Conservation (phyloP, 2,113 vertebrate species). For the Theristicus caerulescens region DNA sequence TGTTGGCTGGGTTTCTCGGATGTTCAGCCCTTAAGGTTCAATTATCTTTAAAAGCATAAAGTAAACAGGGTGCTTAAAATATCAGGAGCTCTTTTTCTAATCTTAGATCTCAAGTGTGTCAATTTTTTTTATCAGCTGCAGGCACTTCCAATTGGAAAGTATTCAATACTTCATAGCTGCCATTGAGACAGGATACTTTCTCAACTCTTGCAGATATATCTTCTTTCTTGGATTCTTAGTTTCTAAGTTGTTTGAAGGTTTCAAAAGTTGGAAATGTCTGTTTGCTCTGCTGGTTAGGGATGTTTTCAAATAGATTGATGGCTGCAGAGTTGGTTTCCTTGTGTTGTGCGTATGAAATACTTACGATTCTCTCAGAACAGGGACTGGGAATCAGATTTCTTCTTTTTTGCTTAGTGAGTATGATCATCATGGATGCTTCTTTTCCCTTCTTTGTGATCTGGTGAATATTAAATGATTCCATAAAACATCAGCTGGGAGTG, state of each 20-base stretch:
- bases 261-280: neutral
- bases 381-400: neutral
- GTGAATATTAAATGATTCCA: neutral
- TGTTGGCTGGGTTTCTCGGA: neutral
- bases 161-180: neutral
- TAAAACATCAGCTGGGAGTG: neutral
- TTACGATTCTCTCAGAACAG: neutral
- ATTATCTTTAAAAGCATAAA: constrained; percentile 27
- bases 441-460: neutral
- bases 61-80: constrained; percentile 47
- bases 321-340: neutral
- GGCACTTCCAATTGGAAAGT: neutral
- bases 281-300: neutral
- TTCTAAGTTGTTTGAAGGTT: neutral
- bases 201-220: neutral
- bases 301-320: neutral
- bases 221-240: neutral
- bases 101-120: constrained; percentile 33
- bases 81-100: constrained; percentile 28
- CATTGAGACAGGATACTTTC: neutral
- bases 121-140: neutral
- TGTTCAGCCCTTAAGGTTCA: constrained; percentile 14
- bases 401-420: neutral
- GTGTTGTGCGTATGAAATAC: neutral
- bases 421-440: neutral